phyloP scores from a whole-genome alignment of 2,888 invertebrate genomes.

The Tromatobia lineatoria region DNA sequence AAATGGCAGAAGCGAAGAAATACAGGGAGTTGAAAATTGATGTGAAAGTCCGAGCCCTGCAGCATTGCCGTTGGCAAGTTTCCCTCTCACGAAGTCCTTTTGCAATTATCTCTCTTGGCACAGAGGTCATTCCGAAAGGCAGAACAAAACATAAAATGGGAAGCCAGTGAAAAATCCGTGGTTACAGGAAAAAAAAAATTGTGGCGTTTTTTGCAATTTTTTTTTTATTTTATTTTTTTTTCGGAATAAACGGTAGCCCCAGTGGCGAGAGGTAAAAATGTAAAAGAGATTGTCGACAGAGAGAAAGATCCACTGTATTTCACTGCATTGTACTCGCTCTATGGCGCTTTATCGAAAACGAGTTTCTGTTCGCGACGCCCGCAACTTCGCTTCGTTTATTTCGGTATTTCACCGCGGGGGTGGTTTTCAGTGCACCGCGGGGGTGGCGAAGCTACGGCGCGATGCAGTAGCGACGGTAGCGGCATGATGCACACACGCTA shows the following conservation, averaged over 20 bases:
- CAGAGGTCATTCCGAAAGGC: not conserved
- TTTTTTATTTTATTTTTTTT: too few relatives aligned
- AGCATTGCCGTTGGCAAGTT: not conserved
- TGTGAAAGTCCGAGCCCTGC: not conserved
- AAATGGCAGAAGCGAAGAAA: not conserved
- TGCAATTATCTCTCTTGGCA: constrained; percentile 15
- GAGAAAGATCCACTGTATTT: constrained; percentile 31
- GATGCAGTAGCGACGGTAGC: constrained; percentile 14
- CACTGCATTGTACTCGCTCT: constrained; percentile 23
- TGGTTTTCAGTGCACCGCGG: constrained; percentile 55
- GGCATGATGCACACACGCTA: not conserved
- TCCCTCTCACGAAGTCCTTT: not conserved
- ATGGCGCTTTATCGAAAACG: constrained; percentile 42
- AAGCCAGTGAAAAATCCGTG: not conserved
- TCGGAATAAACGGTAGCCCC: not conserved
- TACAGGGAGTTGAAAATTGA: not conserved
- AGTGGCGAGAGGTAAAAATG: constrained; percentile 28
- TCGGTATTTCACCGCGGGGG: constrained; percentile 63
- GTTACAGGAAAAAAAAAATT: not conserved
- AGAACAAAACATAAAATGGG: not conserved
- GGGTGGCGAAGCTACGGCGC: constrained; percentile 44
- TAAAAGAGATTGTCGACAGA: constrained; percentile 27
- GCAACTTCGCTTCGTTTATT: constrained; percentile 63
- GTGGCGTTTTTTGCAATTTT: not conserved
- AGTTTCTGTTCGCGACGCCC: constrained; percentile 62